Conservation (phyloP, 2,888 invertebrate genomes). For the Dicranocentrus wangi region DNA sequence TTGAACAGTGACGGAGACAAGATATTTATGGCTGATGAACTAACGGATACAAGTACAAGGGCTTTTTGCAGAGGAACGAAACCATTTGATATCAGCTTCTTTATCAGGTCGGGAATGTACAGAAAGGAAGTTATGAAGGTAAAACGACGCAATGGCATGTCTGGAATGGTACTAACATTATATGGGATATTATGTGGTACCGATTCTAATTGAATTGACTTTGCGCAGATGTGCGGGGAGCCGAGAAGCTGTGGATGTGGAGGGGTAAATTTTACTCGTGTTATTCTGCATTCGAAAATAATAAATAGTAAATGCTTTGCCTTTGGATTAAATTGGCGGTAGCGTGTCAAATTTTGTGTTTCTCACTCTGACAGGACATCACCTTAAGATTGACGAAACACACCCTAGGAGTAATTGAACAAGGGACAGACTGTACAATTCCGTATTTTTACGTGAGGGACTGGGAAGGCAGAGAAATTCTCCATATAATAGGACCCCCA, state of each 20-base stretch:
- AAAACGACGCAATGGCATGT: no score
- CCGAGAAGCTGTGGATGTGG: slow-evolving; percentile 69
- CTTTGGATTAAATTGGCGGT: no score
- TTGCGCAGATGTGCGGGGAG: slow-evolving; percentile 64
- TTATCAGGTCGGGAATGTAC: slow-evolving; percentile 68
- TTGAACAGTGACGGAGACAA: slow-evolving; percentile 67
- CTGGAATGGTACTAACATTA: no score
- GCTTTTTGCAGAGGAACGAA: slow-evolving; percentile 69
- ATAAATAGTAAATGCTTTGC: background rate
- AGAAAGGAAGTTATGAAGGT: slow-evolving; percentile 68
- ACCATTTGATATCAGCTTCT: slow-evolving; percentile 67
- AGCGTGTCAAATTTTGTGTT: background rate
- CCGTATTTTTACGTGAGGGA: slow-evolving; percentile 66
- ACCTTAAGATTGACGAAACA: slow-evolving; percentile 62
- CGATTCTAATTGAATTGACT: no score
- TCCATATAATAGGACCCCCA: slow-evolving; percentile 60
- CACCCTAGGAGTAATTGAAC: slow-evolving; percentile 67
- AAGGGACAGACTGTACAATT: slow-evolving; percentile 66
- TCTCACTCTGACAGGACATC: slow-evolving; percentile 65
- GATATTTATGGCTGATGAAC: slow-evolving; percentile 70
- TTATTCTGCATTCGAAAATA: background rate
- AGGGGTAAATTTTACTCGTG: slow-evolving; percentile 54
- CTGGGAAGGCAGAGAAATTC: slow-evolving; percentile 64
- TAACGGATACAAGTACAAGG: slow-evolving; percentile 68
- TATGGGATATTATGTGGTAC: no score